These are phyloP conservation scores for Colletes collaris DNA, from an alignment of 2,888 invertebrate species.

Conservation along the genomic window DNA sequence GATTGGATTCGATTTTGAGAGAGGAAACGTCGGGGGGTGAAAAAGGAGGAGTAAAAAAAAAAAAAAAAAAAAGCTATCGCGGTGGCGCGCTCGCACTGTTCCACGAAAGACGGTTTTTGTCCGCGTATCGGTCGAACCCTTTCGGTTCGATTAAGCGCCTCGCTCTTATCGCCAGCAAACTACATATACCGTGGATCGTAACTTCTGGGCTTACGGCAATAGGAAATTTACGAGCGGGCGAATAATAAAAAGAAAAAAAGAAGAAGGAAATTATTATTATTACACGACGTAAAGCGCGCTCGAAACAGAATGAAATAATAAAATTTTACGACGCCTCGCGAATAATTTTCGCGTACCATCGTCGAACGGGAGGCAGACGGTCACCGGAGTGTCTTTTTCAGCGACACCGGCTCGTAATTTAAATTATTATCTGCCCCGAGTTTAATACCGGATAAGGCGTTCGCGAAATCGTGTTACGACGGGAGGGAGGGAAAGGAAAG, in stretches of 20 bases:
- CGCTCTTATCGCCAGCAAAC: no score
- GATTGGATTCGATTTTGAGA: conserved; percentile 37
- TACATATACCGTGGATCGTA: not conserved
- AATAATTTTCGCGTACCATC: not conserved
- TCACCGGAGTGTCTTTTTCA: no score
- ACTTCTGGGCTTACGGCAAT: not conserved
- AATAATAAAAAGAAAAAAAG: not conserved
- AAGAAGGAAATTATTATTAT: not conserved
- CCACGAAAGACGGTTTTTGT: not conserved
- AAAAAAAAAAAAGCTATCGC: conserved; percentile 10
- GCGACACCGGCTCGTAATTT: no score
- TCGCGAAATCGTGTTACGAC: no score
- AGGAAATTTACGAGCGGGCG: not conserved
- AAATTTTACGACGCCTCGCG: not conserved
- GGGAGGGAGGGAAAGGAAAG: not conserved
- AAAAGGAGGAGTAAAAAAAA: not conserved
- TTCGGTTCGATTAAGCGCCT: conserved; percentile 26
- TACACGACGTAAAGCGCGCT: no score
- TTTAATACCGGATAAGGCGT: no score
- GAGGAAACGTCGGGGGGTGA: no score
- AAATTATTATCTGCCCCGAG: no score
- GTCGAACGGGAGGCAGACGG: no score
- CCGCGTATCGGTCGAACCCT: not conserved
- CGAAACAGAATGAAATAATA: not conserved
- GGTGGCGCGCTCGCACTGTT: not conserved